These are phyloP conservation scores for Diadophis punctatus DNA, from an alignment of 2,113 vertebrate genomes.

Conservation along the genomic window DNA sequence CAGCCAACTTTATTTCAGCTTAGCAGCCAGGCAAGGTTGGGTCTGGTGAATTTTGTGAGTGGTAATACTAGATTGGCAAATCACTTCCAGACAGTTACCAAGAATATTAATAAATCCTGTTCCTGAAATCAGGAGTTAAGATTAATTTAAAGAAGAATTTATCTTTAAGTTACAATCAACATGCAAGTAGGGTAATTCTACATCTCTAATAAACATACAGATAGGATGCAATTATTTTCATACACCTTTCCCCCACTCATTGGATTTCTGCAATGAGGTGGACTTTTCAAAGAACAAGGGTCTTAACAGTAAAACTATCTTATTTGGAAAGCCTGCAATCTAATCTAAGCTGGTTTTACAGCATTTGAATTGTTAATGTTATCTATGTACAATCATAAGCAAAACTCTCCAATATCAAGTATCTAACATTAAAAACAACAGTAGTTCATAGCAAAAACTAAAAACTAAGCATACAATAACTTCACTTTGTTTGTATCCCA, in stretches of 20 bases:
- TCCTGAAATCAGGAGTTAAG: not conserved
- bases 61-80: not conserved
- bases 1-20: not conserved
- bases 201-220: not conserved
- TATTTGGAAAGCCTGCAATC: not conserved
- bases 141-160: not conserved
- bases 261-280: not conserved
- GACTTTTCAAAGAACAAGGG: not conserved
- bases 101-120: not conserved
- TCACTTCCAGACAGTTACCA: not conserved
- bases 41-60: not conserved
- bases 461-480: not conserved
- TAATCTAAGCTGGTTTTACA: not conserved
- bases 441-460: not conserved
- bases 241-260: not conserved
- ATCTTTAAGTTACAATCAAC: not conserved
- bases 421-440: not conserved
- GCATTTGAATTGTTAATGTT: not conserved
- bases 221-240: not conserved
- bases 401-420: not conserved
- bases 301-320: not conserved
- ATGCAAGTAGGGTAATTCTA: not conserved
- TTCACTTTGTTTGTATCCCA: not conserved
- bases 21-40: not conserved
- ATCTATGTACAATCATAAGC: not conserved